Conservation (phyloP, 2,888 invertebrate species). For the Sclerodermus sp. region DNA sequence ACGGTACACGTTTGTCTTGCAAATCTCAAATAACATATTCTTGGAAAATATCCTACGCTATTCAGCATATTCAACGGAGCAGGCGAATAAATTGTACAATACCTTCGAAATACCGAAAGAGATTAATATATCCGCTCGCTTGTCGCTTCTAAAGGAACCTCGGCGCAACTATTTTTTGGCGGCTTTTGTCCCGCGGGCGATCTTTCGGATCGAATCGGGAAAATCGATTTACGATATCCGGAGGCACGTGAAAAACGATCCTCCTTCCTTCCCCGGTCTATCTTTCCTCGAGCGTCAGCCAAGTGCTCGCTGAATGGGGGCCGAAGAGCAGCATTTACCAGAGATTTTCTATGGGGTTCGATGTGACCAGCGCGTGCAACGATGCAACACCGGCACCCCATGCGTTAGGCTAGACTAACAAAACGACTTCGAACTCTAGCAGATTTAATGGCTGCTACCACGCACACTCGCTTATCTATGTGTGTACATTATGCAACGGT, state of each 20-base stretch:
- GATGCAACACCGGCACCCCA: background rate
- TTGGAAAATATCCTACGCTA: no score
- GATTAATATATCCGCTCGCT: slow-evolving; percentile 21
- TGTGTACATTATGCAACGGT: background rate
- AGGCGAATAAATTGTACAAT: background rate
- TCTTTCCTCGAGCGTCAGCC: background rate
- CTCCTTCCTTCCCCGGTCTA: slow-evolving; percentile 12
- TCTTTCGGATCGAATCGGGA: slow-evolving; percentile 23
- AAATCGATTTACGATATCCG: slow-evolving; percentile 35
- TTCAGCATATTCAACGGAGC: slow-evolving; percentile 5
- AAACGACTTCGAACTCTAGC: slow-evolving; percentile 47
- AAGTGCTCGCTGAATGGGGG: slow-evolving; percentile 15
- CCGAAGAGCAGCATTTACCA: slow-evolving; percentile 20
- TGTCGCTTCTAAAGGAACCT: slow-evolving; percentile 7
- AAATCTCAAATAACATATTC: no score
- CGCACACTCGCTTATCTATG: background rate
- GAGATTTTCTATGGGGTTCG: slow-evolving; percentile 28
- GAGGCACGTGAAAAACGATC: slow-evolving; percentile 34
- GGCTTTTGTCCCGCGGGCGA: slow-evolving; percentile 12
- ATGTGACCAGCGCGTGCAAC: slow-evolving; percentile 22
- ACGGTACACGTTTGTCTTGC: no score
- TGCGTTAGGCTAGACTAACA: slow-evolving; percentile 14
- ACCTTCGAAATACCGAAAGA: slow-evolving; percentile 5
- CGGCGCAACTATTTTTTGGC: slow-evolving; percentile 8
- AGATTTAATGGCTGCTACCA: slow-evolving; percentile 36